Base-by-base conservation (phyloP, 2,113 vertebrate genomes). In the Oreochromis niloticus region DNA sequence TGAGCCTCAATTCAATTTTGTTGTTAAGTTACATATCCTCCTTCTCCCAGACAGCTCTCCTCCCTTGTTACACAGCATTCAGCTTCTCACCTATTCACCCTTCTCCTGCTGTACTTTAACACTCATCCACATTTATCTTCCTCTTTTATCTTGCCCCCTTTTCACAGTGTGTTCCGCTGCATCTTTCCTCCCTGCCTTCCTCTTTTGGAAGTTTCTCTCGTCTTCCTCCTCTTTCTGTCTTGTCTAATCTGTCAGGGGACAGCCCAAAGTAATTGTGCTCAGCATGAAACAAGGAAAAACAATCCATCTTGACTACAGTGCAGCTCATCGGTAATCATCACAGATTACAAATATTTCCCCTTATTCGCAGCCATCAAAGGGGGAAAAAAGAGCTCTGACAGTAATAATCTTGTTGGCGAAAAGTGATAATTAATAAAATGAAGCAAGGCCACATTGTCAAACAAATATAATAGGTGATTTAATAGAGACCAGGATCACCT, bases 1-100 rank as follows among this genome's bases (percentile, higher is more conserved):
- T 66, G 85, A 66, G 82, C 87, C 54, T 91, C 91, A 90, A 94
- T 95, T 90, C 90, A 90, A 91, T 94, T 91, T 80, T 84, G 83
- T 92, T 87, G 90, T 86, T 85, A 80, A 75, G 83, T 80, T 87
- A 87, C 71, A 66, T 91, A 85, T 92, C 89, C 82, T 91, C 46
- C 46, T 88, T 94, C 85, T 81, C 86, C 71, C 61, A 55, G 84
- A 89, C 55, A 91, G 30, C 24, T 85, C 86, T 85, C 48, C 30
- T 85, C 79, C 80, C 56, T 86, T 61, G 55, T 87, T 87, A 80
- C 79, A 81, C 55, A 81, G 86, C 85, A 55, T 91, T 87, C 83
- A 88, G 61, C 89, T 63, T 89, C 88, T 90, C 90, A 61, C 83
- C 87, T 78, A 32, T 78, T 82, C 84, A 85, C 46, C 85, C 59